Conservation (phyloP, 64 coral and sea anemone genomes). For the Montipora foliosa region DNA sequence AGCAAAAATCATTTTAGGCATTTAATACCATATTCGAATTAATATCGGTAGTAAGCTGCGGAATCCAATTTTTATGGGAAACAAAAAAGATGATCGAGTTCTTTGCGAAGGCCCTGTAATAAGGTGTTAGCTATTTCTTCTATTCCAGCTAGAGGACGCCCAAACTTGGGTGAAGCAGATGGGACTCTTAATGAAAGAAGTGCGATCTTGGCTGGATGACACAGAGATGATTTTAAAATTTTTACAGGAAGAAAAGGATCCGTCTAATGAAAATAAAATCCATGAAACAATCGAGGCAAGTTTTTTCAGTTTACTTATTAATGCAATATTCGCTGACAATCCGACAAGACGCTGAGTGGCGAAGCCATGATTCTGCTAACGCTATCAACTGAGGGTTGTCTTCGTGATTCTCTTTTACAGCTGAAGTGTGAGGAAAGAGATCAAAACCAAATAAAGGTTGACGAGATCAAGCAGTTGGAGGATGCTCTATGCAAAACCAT, state of each 20-base stretch:
- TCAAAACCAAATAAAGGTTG: conserved; percentile 45
- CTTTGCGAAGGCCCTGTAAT: too few relatives aligned
- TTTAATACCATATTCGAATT: too few relatives aligned
- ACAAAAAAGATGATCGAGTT: too few relatives aligned
- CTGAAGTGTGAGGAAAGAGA: conserved; percentile 79
- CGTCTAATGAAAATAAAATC: conserved; percentile 25
- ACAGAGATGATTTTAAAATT: conserved; percentile 52
- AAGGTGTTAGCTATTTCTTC: neutral
- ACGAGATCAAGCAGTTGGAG: conserved; percentile 55
- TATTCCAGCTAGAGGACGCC: conserved; percentile 50
- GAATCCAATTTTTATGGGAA: too few relatives aligned
- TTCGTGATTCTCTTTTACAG: conserved; percentile 10
- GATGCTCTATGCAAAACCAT: conserved; percentile 53
- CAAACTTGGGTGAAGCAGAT: conserved; percentile 63
- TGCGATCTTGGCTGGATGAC: conserved; percentile 77
- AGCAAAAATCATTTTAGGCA: too few relatives aligned
- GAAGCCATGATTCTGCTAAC: too few relatives aligned
- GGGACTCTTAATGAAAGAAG: conserved; percentile 56
- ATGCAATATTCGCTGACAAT: neutral
- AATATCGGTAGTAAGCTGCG: too few relatives aligned
- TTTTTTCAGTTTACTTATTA: neutral
- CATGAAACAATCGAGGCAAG: conserved; percentile 72
- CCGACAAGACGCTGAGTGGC: too few relatives aligned
- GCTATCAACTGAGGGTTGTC: too few relatives aligned
- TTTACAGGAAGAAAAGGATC: conserved; percentile 6